Evolutionary conservation across 2,797 vertebrate species (phyloP).

Genomic region (Amblyraja radiata): DNA sequence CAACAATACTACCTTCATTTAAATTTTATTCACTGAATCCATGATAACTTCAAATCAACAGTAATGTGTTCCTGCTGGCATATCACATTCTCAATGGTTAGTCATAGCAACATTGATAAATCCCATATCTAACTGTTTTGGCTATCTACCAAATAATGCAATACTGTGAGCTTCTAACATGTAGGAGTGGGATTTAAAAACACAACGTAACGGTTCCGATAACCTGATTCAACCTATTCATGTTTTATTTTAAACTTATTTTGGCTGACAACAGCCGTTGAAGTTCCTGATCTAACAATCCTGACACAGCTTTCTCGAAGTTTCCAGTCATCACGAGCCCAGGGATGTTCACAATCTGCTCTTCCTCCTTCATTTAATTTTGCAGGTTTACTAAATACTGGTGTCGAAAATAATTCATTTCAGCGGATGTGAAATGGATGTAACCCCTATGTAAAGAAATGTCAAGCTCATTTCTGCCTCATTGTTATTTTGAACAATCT

Average conservation of each 20-base stretch:
- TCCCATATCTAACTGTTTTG: neutral
- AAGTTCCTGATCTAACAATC: neutral
- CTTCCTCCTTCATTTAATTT: neutral
- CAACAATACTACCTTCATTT: constrained; percentile 15
- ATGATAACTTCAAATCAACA: constrained; percentile 14
- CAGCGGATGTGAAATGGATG: no score
- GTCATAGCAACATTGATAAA: neutral
- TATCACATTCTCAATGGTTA: neutral
- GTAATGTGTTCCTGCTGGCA: neutral
- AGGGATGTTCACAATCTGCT: neutral
- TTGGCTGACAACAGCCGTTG: no score
- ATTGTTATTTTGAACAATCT: neutral
- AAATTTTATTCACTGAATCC: constrained; percentile 19
- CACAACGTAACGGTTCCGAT: neutral
- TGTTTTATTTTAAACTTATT: neutral
- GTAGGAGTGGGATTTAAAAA: neutral
- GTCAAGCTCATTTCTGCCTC: neutral
- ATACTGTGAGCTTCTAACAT: neutral
- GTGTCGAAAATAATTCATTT: neutral
- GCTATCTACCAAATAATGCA: no score
- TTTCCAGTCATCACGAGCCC: neutral
- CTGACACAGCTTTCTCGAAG: neutral
- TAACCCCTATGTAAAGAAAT: neutral
- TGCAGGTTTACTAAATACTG: no score
- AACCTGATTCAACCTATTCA: neutral